Conservation (phyloP, 2,888 invertebrate species). For the Eupithecia subfuscata region DNA sequence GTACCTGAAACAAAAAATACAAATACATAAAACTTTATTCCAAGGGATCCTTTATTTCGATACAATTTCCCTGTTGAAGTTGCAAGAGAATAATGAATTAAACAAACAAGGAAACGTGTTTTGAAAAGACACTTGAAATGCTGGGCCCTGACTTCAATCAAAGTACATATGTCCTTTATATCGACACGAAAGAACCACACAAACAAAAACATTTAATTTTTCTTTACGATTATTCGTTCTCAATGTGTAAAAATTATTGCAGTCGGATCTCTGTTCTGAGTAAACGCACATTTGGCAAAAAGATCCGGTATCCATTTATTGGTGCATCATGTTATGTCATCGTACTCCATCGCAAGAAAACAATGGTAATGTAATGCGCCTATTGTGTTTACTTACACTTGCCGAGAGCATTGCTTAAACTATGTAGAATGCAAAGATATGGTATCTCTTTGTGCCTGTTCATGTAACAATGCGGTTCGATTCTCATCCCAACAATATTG, state of each 20-base stretch:
- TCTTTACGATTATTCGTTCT: no score
- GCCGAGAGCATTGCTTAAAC: conserved; percentile 16
- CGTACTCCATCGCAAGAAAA: conserved; percentile 37
- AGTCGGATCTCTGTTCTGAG: background rate
- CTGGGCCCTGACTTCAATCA: background rate
- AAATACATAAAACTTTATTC: background rate
- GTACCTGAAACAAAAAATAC: conserved; percentile 42
- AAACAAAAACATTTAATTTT: background rate
- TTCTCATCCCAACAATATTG: conserved; percentile 18
- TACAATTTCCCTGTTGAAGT: background rate
- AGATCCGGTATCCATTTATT: conserved; percentile 40
- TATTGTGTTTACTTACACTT: conserved; percentile 42
- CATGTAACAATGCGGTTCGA: conserved; percentile 8
- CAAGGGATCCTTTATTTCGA: background rate
- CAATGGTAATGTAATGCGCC: conserved; percentile 34
- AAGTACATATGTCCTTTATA: background rate
- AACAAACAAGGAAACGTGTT: conserved; percentile 21
- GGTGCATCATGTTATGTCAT: conserved; percentile 43
- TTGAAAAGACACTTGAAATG: background rate
- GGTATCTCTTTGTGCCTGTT: conserved; percentile 17
- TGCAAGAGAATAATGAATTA: background rate
- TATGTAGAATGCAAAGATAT: conserved; percentile 19
- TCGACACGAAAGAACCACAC: no score
- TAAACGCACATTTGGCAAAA: background rate
- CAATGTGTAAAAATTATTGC: no score